phyloP scores from a whole-genome alignment of 1,140 invertebrate genomes.

The Muscidifurax raptorellus region DNA sequence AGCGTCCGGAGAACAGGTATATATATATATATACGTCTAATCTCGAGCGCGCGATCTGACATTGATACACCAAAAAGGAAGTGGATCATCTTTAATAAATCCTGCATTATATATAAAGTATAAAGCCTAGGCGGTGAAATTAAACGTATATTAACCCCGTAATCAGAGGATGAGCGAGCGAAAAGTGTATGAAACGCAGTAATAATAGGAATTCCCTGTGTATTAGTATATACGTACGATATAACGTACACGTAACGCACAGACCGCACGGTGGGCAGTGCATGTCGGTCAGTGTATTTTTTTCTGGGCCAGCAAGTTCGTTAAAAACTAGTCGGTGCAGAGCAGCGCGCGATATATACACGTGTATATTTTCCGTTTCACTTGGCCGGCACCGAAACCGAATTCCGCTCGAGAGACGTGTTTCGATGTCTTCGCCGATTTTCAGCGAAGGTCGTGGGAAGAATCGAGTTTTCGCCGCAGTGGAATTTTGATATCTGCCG shows the following conservation, averaged over 20 bases:
- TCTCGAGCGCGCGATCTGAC: background rate
- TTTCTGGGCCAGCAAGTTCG: slow-evolving; percentile 21
- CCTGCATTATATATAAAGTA: too few relatives aligned
- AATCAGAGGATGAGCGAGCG: background rate
- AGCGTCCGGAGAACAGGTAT: too few relatives aligned
- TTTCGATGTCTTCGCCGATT: background rate
- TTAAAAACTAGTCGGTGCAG: background rate
- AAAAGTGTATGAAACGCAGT: background rate
- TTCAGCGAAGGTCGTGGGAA: slow-evolving; percentile 4
- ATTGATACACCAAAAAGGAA: background rate
- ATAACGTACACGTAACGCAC: background rate
- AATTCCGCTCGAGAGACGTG: background rate
- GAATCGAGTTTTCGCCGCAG: background rate
- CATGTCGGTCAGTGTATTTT: background rate
- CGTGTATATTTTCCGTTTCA: slow-evolving; percentile 17
- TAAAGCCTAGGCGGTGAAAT: too few relatives aligned
- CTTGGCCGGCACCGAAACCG: background rate
- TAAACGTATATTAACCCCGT: too few relatives aligned
- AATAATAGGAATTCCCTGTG: background rate
- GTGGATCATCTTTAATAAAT: too few relatives aligned
- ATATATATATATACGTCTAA: background rate
- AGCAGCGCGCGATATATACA: background rate
- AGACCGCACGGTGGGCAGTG: background rate
- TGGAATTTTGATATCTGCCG: background rate
- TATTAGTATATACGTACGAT: background rate